Evolutionary conservation across 2,797 vertebrate species (phyloP).

Genomic region (Champsocephalus esox): DNA sequence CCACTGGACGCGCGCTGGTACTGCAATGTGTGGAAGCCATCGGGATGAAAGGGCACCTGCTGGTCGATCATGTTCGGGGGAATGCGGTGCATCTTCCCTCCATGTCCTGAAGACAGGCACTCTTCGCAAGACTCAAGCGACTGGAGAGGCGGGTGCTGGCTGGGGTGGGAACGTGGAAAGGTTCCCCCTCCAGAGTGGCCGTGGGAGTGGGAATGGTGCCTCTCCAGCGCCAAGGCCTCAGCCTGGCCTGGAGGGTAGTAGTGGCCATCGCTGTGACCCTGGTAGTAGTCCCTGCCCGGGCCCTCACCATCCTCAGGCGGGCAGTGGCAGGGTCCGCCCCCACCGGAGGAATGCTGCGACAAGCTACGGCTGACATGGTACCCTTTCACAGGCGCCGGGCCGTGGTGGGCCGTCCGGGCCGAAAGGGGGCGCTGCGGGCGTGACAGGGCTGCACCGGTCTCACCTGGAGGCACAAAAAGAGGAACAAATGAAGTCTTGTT

Average conservation of each 20-base stretch:
- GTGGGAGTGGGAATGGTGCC: conserved; percentile 78
- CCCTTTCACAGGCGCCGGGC: conserved; percentile 90
- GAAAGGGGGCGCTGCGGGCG: conserved; percentile 89
- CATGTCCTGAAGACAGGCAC: conserved; percentile 86
- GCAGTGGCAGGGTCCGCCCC: conserved; percentile 89
- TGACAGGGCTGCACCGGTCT: conserved; percentile 86
- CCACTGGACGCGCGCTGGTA: conserved; percentile 91
- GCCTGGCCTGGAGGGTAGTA: conserved; percentile 89
- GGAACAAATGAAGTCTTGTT: neutral
- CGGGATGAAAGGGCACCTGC: conserved; percentile 96
- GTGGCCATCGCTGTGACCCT: conserved; percentile 84
- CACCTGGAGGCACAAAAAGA: conserved; percentile 79
- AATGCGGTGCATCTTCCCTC: conserved; percentile 93
- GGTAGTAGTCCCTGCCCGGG: conserved; percentile 85
- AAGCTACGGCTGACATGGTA: conserved; percentile 98
- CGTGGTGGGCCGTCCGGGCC: conserved; percentile 87
- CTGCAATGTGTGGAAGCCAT: conserved; percentile 98
- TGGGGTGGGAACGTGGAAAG: conserved; percentile 96
- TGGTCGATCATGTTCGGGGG: conserved; percentile 95
- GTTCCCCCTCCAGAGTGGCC: conserved; percentile 91
- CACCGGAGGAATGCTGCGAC: conserved; percentile 90
- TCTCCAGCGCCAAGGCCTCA: conserved; percentile 84
- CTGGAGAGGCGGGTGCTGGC: conserved; percentile 87
- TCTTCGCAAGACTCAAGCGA: conserved; percentile 97
- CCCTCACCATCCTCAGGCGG: conserved; percentile 90